Evolutionary conservation across 2,797 vertebrate species (phyloP), one percentile per base, ranked within the genome.

Genomic region (Oophaga sylvatica): DNA sequence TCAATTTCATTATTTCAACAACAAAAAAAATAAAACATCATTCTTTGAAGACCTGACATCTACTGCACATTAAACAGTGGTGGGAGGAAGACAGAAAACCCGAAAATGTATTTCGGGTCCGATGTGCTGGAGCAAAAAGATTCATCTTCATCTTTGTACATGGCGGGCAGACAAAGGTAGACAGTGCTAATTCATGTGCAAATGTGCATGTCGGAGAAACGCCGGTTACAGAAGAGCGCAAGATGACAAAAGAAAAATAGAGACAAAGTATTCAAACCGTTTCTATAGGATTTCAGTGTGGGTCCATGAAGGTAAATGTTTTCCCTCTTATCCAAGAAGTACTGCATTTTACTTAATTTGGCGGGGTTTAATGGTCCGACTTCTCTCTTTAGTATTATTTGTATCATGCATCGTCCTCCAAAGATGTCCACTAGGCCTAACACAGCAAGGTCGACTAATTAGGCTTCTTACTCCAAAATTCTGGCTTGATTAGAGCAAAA

Each of bases 1-100:
- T 68, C 65, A 68, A 68, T 68, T 59, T 59, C 16, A 75, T 48
- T 41, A 75, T 75, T 77, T 56, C 75, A 77, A 56, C 75, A 56
- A 56, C 53, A 13, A 9, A 9, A 56, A 76, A 26, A 75, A 77
- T 26, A 56, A 22, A 16, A 19, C n/a, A 26, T 10, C n/a, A 7
- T 70, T 77, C 45, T 77, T 77, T 77, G 45, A 77, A 77, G 75
- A 26, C 12, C 41, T 56, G 22, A 76, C 73, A 76, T 22, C 19
- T 41, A 45, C 41, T 10, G 35, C 16, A 75, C 71, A 75, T 22
- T 48, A 53, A 48, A 76, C 12, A 26, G 45, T n/a, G 48, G 41
- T 15, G 35, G 19, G 22, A 15, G 48, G 75, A 76, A 48, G 73
- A n/a, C 75, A 56, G 22, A 26, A 56, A 56, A 77, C 22, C 15